A percentile compares a stretch with the other conserved stretches of the same genome.
Conservation (phyloP, 2,113 vertebrate species). For the Larimichthys crocea region DNA sequence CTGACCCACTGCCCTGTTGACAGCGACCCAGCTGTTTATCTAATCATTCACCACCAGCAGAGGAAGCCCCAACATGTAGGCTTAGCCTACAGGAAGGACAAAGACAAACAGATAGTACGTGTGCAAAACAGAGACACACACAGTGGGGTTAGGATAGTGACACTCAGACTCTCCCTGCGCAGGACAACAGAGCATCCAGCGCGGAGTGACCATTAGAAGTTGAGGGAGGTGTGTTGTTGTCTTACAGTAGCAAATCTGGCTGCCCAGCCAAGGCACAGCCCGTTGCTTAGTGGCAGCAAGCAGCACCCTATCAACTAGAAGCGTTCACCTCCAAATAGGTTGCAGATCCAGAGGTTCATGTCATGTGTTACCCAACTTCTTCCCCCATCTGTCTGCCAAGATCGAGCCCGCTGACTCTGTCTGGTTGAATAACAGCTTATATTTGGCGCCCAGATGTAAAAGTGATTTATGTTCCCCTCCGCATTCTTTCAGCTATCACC, state of each 20-base stretch:
- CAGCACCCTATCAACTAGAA: conserved; percentile 41
- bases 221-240: conserved; percentile 20
- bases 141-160: background rate
- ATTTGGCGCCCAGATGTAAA: conserved; percentile 68
- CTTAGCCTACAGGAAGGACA: conserved; percentile 51
- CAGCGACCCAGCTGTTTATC: conserved; percentile 45
- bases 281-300: conserved; percentile 48
- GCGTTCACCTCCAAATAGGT: conserved; percentile 46
- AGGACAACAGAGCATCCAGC: background rate
- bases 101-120: conserved; percentile 44
- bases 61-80: conserved; percentile 46
- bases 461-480: conserved; percentile 61
- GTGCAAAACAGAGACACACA: background rate
- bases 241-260: conserved; percentile 30
- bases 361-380: conserved; percentile 49
- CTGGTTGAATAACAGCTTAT: conserved; percentile 25
- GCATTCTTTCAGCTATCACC: conserved; percentile 38
- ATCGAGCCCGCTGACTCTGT: conserved; percentile 16
- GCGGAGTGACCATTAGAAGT: conserved; percentile 18
- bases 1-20: conserved; percentile 25
- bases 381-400: conserved; percentile 26
- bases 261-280: conserved; percentile 31
- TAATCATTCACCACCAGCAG: conserved; percentile 58
- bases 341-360: conserved; percentile 55
- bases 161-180: background rate